Conservation (phyloP, 2,888 invertebrate species). For the Cosmorhoe ocellata region DNA sequence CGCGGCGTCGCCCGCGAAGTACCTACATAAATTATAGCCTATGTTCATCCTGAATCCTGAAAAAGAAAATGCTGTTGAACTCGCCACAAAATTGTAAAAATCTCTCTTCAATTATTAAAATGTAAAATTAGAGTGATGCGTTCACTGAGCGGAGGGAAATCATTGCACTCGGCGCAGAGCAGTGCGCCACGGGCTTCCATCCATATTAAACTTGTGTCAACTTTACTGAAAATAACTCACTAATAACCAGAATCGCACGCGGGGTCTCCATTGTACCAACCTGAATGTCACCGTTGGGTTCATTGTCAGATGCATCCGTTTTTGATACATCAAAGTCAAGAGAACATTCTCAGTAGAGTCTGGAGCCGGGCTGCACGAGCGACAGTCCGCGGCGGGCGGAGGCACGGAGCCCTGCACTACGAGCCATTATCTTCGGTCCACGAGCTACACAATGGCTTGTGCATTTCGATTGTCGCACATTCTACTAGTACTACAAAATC, state of each 20-base stretch:
- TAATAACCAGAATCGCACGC: no score
- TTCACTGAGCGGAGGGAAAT: conserved; percentile 6
- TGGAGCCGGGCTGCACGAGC: background rate
- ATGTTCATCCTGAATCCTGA: no score
- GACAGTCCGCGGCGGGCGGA: no score
- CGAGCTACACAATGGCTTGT: conserved; percentile 19
- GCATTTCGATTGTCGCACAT: conserved; percentile 13
- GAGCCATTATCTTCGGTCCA: conserved; percentile 17
- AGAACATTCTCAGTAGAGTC: background rate
- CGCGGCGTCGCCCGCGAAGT: no score
- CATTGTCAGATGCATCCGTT: no score
- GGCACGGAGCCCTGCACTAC: no score
- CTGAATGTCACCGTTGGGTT: no score
- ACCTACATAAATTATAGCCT: no score
- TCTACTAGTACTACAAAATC: conserved; percentile 7
- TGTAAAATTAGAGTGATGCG: conserved; percentile 3
- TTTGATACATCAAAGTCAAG: no score
- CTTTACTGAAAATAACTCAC: no score
- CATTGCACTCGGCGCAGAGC: background rate
- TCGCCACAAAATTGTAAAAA: background rate
- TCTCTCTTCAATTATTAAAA: background rate
- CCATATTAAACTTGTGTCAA: background rate
- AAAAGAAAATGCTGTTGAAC: no score
- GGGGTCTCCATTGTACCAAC: no score
- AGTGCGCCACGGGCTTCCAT: background rate